Evolutionary conservation across 2,888 invertebrate genomes (phyloP), one percentile per base, ranked within the genome.

Genomic region (Cordilura impudica): DNA sequence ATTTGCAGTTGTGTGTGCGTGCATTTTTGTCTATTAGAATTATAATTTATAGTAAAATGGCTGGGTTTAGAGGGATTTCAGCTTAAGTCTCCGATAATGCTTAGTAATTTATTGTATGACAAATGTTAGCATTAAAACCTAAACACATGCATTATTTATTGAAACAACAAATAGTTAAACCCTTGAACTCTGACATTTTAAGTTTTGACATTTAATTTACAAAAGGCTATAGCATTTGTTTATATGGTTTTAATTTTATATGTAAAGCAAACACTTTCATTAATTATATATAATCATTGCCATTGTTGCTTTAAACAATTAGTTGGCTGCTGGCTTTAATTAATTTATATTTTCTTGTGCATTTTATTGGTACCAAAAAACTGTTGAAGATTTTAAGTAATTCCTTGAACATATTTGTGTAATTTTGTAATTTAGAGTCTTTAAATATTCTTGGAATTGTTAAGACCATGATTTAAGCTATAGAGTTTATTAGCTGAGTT

Each of bases 61-160:
- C 65, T 76, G 49, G 49, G 56, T 70, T 56, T 35, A 58, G 54
- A 63, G 45, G 63, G 61, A 63, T 63, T 74, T 71, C 16, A 43
- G 58, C 47, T 71, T 72, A 67, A 73, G 43, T 56, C 56, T 35
- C 23, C 54, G 66, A 60, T 78, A 79, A 75, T 71, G 12, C 66
- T 54, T 56, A 35, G 23, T 49, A 79, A 79, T 79, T 79, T 75
- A 75, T 72, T 67, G 67, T 67, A 74, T 78, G 43, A 78, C 70
- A 66, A 73, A 65, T 60, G 7, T 31, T 12, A 31, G 31, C 12
- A 12, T 3, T 31, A 10, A 31, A 31, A 31, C 8, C 29, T 2
- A 29, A 8, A 10, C 2, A n/a, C 3, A 4, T 26, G 26, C 26
- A 26, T 26, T 26, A 26, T 6, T 26, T 26, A 4, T 26, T 26